Evolutionary conservation across 2,797 vertebrate genomes (phyloP), one percentile per base, ranked within the genome.

Genomic region (Typhlichthys eigenmanni): DNA sequence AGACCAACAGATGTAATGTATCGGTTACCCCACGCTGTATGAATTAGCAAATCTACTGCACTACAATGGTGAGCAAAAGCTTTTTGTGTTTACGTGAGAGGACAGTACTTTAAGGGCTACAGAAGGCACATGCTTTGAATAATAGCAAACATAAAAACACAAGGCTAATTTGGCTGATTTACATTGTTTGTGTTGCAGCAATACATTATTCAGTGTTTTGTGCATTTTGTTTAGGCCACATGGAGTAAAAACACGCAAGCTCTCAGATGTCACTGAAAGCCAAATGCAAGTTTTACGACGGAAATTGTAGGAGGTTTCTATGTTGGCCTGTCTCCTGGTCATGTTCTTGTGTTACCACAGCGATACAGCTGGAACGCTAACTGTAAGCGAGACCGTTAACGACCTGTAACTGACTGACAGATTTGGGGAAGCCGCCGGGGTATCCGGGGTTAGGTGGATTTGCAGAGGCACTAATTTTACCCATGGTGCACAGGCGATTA

Each of bases 341-440:
- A 66, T 69, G 50, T 9, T 83, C 83, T 90, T 66, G 47, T 38
- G 76, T 93, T 87, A 74, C 89, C 52, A 29, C 24, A 64, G 68
- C 32, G 71, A 83, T 78, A 80, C 68, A 43, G 58, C 4, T 72
- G 87, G 81, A 92, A 91, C 73, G 74, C 80, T 84, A 91, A 88
- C 81, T 72, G 84, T 87, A 89, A 88, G 83, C 8, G 80, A 88
- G 83, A 86, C 88, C 64, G 81, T 83, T 88, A 87, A 91, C 88
- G 89, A 87, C 55, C 79, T 66, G 55, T 73, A 82, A 88, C 45
- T 87, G 90, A 92, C 68, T 87, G 89, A 85, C 88, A 86, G 85
- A 50, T 69, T 69, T 64, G 12, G 59, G 62, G 61, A 70, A 45
- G 34, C 45, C 32, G 74, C 84, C 53, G 54, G 50, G 71, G 54